Evolutionary conservation across 2,888 invertebrate species (phyloP), one percentile per base, ranked within the genome.

Genomic region (Phrixothrix hirtus): DNA sequence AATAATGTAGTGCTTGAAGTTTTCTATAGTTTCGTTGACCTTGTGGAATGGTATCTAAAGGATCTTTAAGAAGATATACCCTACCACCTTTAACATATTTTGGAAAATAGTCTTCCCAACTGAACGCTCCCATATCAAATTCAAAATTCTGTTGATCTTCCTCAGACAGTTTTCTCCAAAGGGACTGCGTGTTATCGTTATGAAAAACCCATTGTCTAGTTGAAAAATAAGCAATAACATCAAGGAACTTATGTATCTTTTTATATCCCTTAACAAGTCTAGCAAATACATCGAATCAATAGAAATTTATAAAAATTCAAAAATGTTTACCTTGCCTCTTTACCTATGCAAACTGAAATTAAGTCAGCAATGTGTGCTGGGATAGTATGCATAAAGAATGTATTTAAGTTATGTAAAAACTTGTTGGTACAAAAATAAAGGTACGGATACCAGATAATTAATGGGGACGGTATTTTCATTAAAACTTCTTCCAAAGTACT

Each of bases 231-330:
- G 85, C 79, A 15, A 95, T 71, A 0, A 87, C 83, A 1, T 83
- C 80, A 2, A 86, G 81, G 57, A 92, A 87, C 71, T 86, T 88
- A 72, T 92, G 87, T 36, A 95, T 83, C 71, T 89, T 91, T 54
- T 79, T 81, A 72, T 93, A 93, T 37, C 88, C 81, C 61, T 84
- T 86, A 58, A 89, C 76, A 81, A 93, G 82, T 88, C 94, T 79
- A 67, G 26, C 34, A 21, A 44, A 47, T 35, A 2, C 1, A 12
- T 9, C 9, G 7, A 3, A 15, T 16, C 26, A 35, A 26, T 12
- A 2, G 17, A 2, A 5, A 13, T 32, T 11, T 32, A 32, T 13
- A 13, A 12, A 29, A 5, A 29, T 10, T n/a, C 10, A 29, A 2
- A 29, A n/a, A 10, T 10, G 10, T 10, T n/a, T n/a, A n/a, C n/a